A percentile compares a stretch with the other conserved stretches of the same genome.
Evolutionary conservation across 2,888 invertebrate genomes (phyloP).

Genomic region (Drosophila mayaguana): DNA sequence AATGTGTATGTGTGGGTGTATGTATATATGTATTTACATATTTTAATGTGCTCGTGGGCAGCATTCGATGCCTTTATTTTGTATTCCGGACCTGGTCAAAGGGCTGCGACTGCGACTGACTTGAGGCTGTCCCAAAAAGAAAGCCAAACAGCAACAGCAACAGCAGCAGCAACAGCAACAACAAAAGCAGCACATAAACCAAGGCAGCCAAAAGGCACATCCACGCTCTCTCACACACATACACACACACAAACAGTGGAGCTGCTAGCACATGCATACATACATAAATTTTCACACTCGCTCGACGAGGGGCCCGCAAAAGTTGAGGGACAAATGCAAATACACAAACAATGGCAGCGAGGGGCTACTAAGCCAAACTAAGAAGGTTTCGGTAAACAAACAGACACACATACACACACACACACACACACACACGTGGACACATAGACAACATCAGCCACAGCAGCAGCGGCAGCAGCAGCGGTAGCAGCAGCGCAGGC

Average conservation of each 20-base stretch:
- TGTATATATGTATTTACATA: constrained; percentile 41
- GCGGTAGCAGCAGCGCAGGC: constrained; percentile 21
- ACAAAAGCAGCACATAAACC: constrained; percentile 50
- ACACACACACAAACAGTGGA: constrained; percentile 11
- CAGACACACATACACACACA: constrained; percentile 45
- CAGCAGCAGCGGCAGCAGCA: constrained; percentile 4
- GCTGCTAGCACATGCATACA: constrained; percentile 48
- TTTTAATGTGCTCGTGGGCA: constrained; percentile 47
- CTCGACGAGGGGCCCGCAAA: constrained; percentile 29
- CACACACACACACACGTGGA: constrained; percentile 17
- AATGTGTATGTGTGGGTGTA: not conserved
- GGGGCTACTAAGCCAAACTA: constrained; percentile 80
- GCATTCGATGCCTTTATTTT: constrained; percentile 37
- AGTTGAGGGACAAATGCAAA: constrained; percentile 66
- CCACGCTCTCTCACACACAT: not conserved
- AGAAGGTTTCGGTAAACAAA: constrained; percentile 79
- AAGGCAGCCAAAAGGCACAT: constrained; percentile 60
- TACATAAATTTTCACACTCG: constrained; percentile 75
- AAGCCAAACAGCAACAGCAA: constrained; percentile 54
- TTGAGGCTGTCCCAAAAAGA: constrained; percentile 47
- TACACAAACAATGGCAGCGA: constrained; percentile 76
- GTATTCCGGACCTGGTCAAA: constrained; percentile 50
- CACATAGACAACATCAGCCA: constrained; percentile 19
- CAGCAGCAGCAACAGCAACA: constrained; percentile 39
- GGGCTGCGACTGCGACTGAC: constrained; percentile 47